Base-by-base conservation (phyloP, 1,140 invertebrate genomes). In the Oedothorax gibbosus region DNA sequence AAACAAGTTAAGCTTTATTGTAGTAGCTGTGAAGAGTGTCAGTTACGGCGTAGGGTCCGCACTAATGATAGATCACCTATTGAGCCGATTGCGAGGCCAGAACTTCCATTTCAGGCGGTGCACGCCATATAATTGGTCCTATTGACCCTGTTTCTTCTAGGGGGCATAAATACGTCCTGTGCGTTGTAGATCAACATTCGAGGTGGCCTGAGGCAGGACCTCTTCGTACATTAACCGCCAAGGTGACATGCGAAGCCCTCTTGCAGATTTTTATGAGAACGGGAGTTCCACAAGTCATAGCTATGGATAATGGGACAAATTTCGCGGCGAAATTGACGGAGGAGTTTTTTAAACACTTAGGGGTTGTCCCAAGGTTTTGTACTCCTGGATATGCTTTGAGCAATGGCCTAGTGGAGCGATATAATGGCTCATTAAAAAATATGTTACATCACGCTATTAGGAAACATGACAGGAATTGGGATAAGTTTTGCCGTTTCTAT, bases 221-320 rank as follows among this genome's bases (percentile, higher is more conserved):
- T 10, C 51, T 82, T 12, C 71, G 21, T 7, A 50, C 54, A 11
- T 7, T 82, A 10, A 72, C 66, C 12, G 57, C n/a, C 56, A 73
- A 62, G 54, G 66, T 53, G n/a, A 82, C 79, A 10, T 82, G 56
- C 64, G 56, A 60, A 12, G 68, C 56, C 12, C 51, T 72, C 3
- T 3, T 50, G 8, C 10, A 60, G 11, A 60, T 60, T 12, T 72
- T 20, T 20, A 60, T 20, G 51, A 15, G 68, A 50, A 64, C 50
- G 15, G 79, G 68, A 18, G 20, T 64, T n/a, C 79, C 79, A 10
- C n/a, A 35, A 82, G 20, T 62, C 12, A 82, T 82, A 6, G 51
- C 56, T 50, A 68, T 62, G 14, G 68, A 82, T 73, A 66, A 82
- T 54, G 79, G n/a, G 54, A 18, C 68, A 11, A 18, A 82, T 69